Conservation (phyloP, 2,888 invertebrate species). For the Platycnemis pennipes region DNA sequence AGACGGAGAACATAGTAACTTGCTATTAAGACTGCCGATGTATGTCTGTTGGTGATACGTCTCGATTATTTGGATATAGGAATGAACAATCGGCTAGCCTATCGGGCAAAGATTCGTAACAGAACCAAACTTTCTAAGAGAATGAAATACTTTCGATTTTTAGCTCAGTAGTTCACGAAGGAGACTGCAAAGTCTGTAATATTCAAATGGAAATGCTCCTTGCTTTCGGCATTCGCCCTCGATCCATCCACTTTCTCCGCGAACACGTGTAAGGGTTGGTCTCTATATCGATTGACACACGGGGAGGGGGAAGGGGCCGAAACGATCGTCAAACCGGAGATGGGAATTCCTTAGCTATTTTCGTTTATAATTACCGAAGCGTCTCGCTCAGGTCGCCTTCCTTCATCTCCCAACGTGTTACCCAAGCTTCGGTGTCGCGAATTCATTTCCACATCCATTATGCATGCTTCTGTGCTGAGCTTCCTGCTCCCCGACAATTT, state of each 20-base stretch:
- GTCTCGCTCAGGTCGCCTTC: background rate
- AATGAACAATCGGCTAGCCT: too few species aligned
- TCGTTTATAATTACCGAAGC: slow-evolving; percentile 40
- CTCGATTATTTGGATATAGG: too few species aligned
- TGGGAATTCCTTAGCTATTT: background rate
- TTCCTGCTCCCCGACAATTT: background rate
- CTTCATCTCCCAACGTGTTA: background rate
- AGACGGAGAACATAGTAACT: too few species aligned
- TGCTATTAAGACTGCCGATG: too few species aligned
- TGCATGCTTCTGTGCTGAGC: background rate
- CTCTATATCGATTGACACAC: slow-evolving; percentile 34
- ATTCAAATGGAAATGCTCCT: too few species aligned
- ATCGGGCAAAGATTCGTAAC: too few species aligned
- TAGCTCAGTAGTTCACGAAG: too few species aligned
- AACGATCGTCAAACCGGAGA: slow-evolving; percentile 49
- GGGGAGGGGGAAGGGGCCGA: background rate
- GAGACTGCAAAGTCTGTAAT: too few species aligned
- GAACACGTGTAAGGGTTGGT: background rate
- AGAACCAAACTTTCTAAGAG: too few species aligned
- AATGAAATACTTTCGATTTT: too few species aligned
- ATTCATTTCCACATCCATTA: slow-evolving; percentile 38
- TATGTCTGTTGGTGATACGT: too few species aligned
- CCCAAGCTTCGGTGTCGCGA: background rate
- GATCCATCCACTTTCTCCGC: background rate
- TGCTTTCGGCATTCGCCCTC: background rate